A percentile compares a stretch with the other conserved stretches of the same genome.
These are phyloP conservation scores for Caenorhabditis parvicauda DNA, from an alignment of 2,888 invertebrate species.

Conservation along the genomic window DNA sequence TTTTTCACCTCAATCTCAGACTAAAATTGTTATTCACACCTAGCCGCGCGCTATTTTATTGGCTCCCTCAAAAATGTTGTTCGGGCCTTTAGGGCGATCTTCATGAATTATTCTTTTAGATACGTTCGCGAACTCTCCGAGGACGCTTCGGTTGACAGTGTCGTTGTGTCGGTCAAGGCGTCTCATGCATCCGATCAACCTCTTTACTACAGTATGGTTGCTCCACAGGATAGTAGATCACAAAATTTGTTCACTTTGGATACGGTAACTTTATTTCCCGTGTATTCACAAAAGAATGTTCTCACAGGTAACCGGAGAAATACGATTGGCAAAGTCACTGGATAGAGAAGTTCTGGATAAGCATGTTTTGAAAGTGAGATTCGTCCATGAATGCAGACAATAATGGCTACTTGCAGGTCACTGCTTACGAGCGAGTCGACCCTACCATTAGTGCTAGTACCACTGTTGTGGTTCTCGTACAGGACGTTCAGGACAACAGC, in stretches of 20 bases:
- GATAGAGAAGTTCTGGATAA: conserved; percentile 55
- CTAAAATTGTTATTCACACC: too few relatives aligned
- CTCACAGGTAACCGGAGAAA: conserved; percentile 51
- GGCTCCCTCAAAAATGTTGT: neutral
- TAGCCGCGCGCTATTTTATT: too few relatives aligned
- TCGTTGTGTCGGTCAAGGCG: conserved; percentile 48
- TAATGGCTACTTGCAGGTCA: conserved; percentile 32
- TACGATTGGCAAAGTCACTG: conserved; percentile 53
- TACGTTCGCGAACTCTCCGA: conserved; percentile 54
- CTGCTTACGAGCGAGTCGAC: conserved; percentile 57
- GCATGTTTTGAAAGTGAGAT: conserved; percentile 51
- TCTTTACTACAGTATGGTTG: conserved; percentile 57
- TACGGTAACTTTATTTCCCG: conserved; percentile 33
- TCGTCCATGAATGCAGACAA: too few relatives aligned
- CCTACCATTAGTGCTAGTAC: conserved; percentile 52
- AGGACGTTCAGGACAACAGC: conserved; percentile 91
- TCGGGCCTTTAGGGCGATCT: neutral
- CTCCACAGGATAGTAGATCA: conserved; percentile 56
- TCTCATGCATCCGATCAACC: conserved; percentile 47
- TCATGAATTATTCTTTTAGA: conserved; percentile 24
- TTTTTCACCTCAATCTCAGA: neutral
- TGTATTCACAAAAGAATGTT: conserved; percentile 1
- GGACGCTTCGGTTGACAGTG: conserved; percentile 41
- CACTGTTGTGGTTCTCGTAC: conserved; percentile 74
- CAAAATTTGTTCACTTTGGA: conserved; percentile 47